Conservation (phyloP, 1,140 invertebrate species). For the Manduca sexta region DNA sequence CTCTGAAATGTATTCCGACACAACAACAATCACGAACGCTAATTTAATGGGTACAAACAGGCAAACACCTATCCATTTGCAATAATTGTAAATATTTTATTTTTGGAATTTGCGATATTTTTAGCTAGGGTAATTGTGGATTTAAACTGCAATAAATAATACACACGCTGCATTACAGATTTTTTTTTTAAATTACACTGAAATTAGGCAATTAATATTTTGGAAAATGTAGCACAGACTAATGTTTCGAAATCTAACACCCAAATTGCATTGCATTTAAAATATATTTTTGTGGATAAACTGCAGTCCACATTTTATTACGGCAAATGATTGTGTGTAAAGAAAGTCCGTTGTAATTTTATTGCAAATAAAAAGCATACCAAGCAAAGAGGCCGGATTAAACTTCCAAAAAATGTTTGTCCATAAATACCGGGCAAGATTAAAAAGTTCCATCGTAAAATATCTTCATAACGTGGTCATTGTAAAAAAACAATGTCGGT, state of each 20-base stretch:
- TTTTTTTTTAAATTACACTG: too few species aligned
- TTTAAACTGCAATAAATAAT: too few species aligned
- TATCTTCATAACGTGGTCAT: constrained; percentile 3
- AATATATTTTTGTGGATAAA: too few species aligned
- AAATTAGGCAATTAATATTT: too few species aligned
- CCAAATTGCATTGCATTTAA: too few species aligned
- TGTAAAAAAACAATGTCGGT: constrained; percentile 12
- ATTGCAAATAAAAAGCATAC: background rate
- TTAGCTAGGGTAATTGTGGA: too few species aligned
- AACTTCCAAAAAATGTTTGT: constrained; percentile 3
- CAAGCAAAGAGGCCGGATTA: background rate
- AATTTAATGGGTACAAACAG: constrained; percentile 5
- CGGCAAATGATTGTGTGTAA: background rate
- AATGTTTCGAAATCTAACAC: too few species aligned
- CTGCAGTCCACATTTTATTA: background rate
- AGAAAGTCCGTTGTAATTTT: background rate
- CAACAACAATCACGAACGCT: constrained; percentile 16
- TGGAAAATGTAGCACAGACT: too few species aligned
- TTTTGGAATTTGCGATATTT: too few species aligned
- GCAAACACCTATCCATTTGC: too few species aligned
- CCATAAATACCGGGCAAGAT: background rate
- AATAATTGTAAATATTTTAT: too few species aligned
- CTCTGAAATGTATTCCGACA: constrained; percentile 28
- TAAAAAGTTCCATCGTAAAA: constrained; percentile 4
- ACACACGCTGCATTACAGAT: too few species aligned